Percentiles rank a stretch among this genome's conserved stretches.
Evolutionary conservation across 2,797 vertebrate species (phyloP).

Genomic region (Natrix natrix): DNA sequence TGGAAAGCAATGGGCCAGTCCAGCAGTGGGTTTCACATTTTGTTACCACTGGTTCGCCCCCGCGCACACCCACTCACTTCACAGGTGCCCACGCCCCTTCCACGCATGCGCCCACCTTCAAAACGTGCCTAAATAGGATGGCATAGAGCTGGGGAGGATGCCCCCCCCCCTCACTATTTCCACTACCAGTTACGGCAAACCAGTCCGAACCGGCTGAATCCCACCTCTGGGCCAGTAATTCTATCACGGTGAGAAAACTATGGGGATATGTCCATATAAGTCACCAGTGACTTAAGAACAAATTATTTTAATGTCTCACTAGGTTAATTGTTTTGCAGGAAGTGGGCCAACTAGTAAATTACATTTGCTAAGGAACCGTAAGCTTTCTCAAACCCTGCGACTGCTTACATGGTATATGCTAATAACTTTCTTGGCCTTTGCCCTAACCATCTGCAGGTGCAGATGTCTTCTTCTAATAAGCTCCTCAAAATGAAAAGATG

Average conservation of each 20-base stretch:
- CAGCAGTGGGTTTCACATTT: too few relatives aligned
- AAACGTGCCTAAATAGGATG: too few relatives aligned
- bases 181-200: too few relatives aligned
- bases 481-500: slow-evolving; percentile 44
- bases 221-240: neutral
- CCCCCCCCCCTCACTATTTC: too few relatives aligned
- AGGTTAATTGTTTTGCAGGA: neutral
- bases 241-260: neutral
- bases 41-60: too few relatives aligned
- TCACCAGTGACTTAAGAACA: neutral
- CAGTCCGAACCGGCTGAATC: too few relatives aligned
- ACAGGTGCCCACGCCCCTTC: too few relatives aligned
- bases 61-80: too few relatives aligned
- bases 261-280: neutral
- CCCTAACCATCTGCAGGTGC: slow-evolving; percentile 40
- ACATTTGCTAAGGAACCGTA: slow-evolving; percentile 31
- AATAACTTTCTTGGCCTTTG: slow-evolving; percentile 41
- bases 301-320: neutral
- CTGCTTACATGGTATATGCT: slow-evolving; percentile 22
- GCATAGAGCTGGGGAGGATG: too few relatives aligned
- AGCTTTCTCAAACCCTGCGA: slow-evolving; percentile 24
- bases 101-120: too few relatives aligned
- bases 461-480: slow-evolving; percentile 51
- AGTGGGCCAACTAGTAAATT: slow-evolving; percentile 8
- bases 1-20: neutral